phyloP scores from a whole-genome alignment of 1,140 invertebrate species.

The Anastatus disparis region DNA sequence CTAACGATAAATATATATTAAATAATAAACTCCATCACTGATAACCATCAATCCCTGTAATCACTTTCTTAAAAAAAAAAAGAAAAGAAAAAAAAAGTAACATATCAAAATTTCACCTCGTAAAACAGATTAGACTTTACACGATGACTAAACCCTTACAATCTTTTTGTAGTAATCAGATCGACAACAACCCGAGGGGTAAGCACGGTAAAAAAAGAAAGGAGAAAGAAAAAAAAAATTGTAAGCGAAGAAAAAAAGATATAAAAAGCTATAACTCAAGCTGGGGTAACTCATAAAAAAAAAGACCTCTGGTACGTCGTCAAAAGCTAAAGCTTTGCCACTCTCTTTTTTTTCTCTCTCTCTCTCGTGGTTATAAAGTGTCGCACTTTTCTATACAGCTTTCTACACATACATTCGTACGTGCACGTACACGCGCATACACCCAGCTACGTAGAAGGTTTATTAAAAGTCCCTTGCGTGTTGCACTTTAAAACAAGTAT shows the following conservation, averaged over 20 bases:
- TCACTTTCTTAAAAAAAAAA: no score
- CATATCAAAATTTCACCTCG: constrained; percentile 37
- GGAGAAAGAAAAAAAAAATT: constrained; percentile 31
- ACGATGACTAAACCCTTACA: background rate
- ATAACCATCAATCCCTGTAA: no score
- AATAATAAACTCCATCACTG: no score
- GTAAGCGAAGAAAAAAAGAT: no score
- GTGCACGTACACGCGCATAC: no score
- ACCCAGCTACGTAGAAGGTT: constrained; percentile 2
- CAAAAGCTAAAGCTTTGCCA: background rate
- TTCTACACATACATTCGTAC: background rate
- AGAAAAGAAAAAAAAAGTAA: no score
- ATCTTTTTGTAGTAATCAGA: constrained; percentile 31
- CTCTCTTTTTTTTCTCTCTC: background rate
- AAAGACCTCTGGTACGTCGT: constrained; percentile 1
- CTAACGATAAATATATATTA: no score
- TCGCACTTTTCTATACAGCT: background rate
- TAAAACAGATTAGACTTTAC: constrained; percentile 40
- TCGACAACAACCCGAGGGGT: background rate
- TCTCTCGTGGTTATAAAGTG: constrained; percentile 5
- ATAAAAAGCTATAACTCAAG: no score
- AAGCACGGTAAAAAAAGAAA: background rate
- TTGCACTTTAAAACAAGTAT: no score
- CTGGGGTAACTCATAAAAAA: no score
- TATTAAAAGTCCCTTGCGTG: constrained; percentile 25